These are phyloP conservation scores for Lithosia quadra DNA, from an alignment of 2,888 invertebrate genomes.

Conservation along the genomic window DNA sequence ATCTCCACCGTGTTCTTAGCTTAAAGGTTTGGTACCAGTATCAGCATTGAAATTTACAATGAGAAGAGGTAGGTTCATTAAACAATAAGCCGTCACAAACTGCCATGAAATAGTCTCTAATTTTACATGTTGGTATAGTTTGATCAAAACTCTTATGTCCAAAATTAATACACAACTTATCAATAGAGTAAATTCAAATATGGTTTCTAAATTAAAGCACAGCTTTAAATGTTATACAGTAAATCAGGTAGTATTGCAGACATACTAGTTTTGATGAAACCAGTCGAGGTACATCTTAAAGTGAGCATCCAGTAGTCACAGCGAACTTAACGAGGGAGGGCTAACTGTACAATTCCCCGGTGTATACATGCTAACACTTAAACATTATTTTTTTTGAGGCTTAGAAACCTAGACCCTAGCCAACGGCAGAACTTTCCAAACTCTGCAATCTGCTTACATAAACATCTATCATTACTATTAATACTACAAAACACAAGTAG, in stretches of 20 bases:
- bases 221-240: slow-evolving; percentile 71
- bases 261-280: slow-evolving; percentile 82
- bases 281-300: slow-evolving; percentile 75
- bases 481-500: slow-evolving; percentile 68
- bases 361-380: slow-evolving; percentile 87
- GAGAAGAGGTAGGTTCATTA: slow-evolving; percentile 85
- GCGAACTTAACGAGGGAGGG: slow-evolving; percentile 87
- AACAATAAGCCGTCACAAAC: slow-evolving; percentile 77
- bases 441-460: slow-evolving; percentile 74
- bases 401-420: slow-evolving; percentile 83
- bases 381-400: slow-evolving; percentile 84
- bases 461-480: slow-evolving; percentile 68
- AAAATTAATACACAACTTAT: slow-evolving; percentile 65
- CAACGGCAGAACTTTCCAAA: slow-evolving; percentile 85
- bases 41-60: slow-evolving; percentile 85
- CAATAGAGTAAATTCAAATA: slow-evolving; percentile 66
- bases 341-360: slow-evolving; percentile 87
- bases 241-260: slow-evolving; percentile 67
- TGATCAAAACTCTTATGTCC: slow-evolving; percentile 80
- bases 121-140: slow-evolving; percentile 81
- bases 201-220: slow-evolving; percentile 73
- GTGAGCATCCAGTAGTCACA: slow-evolving; percentile 85
- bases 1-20: slow-evolving; percentile 69
- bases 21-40: slow-evolving; percentile 83
- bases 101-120: slow-evolving; percentile 81